Base-by-base conservation (phyloP, 2,888 invertebrate species). In the Lampropteryx suffumata region DNA sequence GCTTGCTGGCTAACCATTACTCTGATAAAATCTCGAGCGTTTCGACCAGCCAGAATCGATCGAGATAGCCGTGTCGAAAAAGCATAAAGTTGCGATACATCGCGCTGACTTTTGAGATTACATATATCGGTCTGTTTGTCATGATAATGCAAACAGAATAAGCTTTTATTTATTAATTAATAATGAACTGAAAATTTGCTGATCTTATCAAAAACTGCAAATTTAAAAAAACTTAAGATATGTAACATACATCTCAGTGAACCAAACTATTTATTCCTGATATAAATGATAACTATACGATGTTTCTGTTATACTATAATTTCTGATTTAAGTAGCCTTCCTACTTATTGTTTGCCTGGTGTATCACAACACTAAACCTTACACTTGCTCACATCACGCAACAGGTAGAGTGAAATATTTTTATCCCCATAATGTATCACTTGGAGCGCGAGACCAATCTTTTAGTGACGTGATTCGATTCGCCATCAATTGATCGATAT, bases 401-500 rank as follows among this genome's bases (percentile, higher is more conserved):
- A 88, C 88, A 88, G 88, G 88, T 88, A 57, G 71, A 70, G 76
- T 76, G 81, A 84, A 80, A 86, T 85, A 86, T 86, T 88, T 84
- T 84, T 80, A 84, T 82, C 78, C 78, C 64, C 64, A 70, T 80
- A 85, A 86, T 86, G 82, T 87, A 86, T 86, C 86, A 84, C 79
- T 77, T 64, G 58, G 61, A 63, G 61, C 69, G 67, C 65, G 70
- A 71, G 77, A 71, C 69, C 69, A 55, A 72, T 75, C 73, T 75
- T 74, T 57, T 71, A 79, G 78, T 68, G 76, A 65, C 53, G 65
- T 67, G 69, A 73, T 71, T 69, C 66, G 68, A 57, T 67, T 74
- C 65, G 65, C 74, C 76, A 77, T 79, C 79, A 75, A 74, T 73
- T 68, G 71, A 70, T 52, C 43, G 47, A 50, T 46, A 42, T 50